phyloP scores from a whole-genome alignment of 2,113 vertebrate species.

The Channa maculata region DNA sequence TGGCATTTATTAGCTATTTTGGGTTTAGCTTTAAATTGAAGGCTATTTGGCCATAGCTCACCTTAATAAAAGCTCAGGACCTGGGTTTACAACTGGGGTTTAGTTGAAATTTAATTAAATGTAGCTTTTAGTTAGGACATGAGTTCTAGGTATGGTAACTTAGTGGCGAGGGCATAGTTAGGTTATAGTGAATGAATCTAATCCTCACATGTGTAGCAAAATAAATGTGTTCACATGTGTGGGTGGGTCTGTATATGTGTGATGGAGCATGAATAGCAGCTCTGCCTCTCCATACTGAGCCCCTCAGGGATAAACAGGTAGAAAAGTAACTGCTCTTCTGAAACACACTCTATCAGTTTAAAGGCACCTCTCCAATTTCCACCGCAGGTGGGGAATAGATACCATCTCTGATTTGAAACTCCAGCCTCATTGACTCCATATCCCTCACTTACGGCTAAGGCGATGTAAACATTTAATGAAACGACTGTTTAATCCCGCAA shows the following conservation, averaged over 20 bases:
- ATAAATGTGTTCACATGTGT: neutral
- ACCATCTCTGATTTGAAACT: constrained; percentile 54
- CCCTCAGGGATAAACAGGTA: constrained; percentile 73
- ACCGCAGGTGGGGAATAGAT: constrained; percentile 49
- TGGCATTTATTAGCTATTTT: neutral
- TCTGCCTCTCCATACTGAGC: constrained; percentile 23
- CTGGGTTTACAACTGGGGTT: neutral
- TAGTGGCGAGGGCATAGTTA: neutral
- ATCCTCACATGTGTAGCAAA: neutral
- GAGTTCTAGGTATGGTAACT: neutral
- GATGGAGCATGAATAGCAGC: constrained; percentile 17
- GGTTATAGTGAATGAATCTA: neutral
- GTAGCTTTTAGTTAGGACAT: neutral
- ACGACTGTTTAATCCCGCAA: constrained; percentile 54
- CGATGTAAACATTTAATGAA: constrained; percentile 63
- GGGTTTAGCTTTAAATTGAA: neutral
- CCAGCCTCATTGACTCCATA: constrained; percentile 18
- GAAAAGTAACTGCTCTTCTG: constrained; percentile 49
- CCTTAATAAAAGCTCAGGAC: neutral
- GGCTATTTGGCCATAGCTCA: neutral
- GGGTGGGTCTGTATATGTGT: constrained; percentile 11
- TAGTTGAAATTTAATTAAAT: neutral
- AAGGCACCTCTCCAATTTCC: constrained; percentile 58
- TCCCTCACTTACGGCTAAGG: constrained; percentile 34
- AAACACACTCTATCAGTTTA: constrained; percentile 60